Percentiles rank a stretch among this genome's conserved stretches.
Evolutionary conservation across 2,888 invertebrate species (phyloP).

Genomic region (Nyleta sp.): DNA sequence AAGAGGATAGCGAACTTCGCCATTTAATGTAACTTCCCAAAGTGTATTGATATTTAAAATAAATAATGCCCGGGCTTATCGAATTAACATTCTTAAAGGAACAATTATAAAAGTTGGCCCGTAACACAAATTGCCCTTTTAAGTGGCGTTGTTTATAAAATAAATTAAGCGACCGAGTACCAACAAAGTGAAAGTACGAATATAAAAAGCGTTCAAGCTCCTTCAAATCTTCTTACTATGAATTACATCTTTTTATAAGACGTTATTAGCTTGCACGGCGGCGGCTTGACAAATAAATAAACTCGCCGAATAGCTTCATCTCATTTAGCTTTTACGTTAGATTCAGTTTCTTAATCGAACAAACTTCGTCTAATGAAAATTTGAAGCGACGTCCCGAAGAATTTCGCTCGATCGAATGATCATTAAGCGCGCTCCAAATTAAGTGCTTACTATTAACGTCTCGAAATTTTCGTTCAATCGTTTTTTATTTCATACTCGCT

Average conservation of each 20-base stretch:
- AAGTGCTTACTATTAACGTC: not conserved
- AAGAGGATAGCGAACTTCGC: not conserved
- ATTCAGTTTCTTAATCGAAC: not conserved
- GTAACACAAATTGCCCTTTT: too few relatives aligned
- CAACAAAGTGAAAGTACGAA: too few relatives aligned
- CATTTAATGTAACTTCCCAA: not conserved
- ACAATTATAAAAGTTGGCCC: too few relatives aligned
- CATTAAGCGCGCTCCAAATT: not conserved
- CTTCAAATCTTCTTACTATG: too few relatives aligned
- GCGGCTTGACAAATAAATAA: too few relatives aligned
- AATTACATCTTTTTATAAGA: too few relatives aligned
- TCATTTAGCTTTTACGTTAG: not conserved
- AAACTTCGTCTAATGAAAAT: not conserved
- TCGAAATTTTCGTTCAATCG: not conserved
- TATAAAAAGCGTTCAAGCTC: too few relatives aligned
- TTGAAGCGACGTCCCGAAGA: not conserved
- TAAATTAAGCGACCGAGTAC: too few relatives aligned
- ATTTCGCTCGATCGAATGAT: conserved; percentile 2
- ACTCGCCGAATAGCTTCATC: not conserved
- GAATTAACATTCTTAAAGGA: not conserved
- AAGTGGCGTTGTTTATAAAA: too few relatives aligned
- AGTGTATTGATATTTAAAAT: not conserved
- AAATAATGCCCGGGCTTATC: not conserved
- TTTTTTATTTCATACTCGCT: too few relatives aligned
- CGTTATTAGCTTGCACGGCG: too few relatives aligned